Conservation (phyloP, 2,113 vertebrate genomes). For the Suncus etruscus region DNA sequence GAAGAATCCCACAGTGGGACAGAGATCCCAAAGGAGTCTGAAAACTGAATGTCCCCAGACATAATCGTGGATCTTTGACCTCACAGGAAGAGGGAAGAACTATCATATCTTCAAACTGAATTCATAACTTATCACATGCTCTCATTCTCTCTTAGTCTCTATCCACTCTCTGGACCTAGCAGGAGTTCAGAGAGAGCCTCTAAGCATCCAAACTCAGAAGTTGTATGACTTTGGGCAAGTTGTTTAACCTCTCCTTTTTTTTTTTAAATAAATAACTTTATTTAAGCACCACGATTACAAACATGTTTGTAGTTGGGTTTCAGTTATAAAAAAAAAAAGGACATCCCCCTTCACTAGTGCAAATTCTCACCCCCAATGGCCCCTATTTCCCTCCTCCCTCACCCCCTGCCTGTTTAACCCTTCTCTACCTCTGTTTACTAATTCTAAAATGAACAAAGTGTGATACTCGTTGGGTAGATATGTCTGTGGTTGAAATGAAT, state of each 20-base stretch:
- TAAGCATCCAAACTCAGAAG: accelerated
- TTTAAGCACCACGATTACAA: too few species aligned
- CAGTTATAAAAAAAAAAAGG: too few species aligned
- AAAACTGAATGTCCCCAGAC: too few species aligned
- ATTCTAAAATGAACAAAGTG: not conserved
- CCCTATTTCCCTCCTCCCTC: too few species aligned
- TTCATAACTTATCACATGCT: too few species aligned
- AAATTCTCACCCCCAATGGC: too few species aligned
- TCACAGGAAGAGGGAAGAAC: not conserved
- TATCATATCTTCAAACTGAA: too few species aligned
- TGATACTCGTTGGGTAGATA: not conserved
- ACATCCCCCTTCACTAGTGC: too few species aligned
- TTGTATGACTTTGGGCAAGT: not conserved
- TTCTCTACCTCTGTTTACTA: not conserved
- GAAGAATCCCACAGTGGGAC: too few species aligned
- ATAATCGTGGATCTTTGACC: not conserved
- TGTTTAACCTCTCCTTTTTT: not conserved
- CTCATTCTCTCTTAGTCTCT: not conserved
- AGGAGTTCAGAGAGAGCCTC: accelerated
- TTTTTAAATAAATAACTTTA: too few species aligned
- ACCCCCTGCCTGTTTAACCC: not conserved
- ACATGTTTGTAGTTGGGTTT: too few species aligned
- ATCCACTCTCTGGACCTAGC: not conserved
- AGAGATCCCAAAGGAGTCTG: not conserved
- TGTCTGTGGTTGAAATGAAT: not conserved